Evolutionary conservation across 2,888 invertebrate species (phyloP), one percentile per base, ranked within the genome.

Genomic region (Meghimatium bilineatum): DNA sequence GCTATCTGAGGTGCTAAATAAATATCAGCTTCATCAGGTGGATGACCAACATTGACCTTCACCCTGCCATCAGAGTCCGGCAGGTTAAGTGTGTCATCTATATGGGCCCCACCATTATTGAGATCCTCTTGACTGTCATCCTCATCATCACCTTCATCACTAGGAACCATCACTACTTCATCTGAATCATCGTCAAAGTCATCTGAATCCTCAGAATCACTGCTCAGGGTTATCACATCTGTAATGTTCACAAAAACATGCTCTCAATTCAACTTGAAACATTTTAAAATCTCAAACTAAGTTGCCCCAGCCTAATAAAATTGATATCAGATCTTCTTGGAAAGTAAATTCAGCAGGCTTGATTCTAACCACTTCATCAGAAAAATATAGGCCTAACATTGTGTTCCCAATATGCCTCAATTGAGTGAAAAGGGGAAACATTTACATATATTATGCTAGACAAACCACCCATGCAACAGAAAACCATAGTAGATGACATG

Each of bases 51-150:
- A 93, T 99, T 99, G 79, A 99, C 96, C 86, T 97, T 95, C 26
- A 99, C 98, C 36, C 97, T 95, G 0, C 99, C 99, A 92, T 97
- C 96, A 87, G 97, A 97, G 93, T 99, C 98, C 0, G 97, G 97
- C 88, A 96, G 95, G 94, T 99, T 99, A 92, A 97, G 96, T 12
- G 96, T 94, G 94, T 99, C 99, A 92, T 98, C 98, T 10, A 97
- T 97, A 93, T 98, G 98, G 85, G 90, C 90, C 71, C 97, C 98
- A 88, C 97, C 97, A 93, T 98, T 98, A 87, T 96, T 95, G 1
- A 97, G 96, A 94, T 98, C 98, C 88, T 97, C 97, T 94, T 98
- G 97, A 87, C 97, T 97, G n/a, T 95, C 95, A 74, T 95, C 95
- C 89, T 91, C 91, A 32, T 74, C 74, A 32, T 74, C 85, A 14